A percentile compares a stretch with the other conserved stretches of the same genome.
These are phyloP conservation scores for Rhynchonycteris naso DNA, from an alignment of 2,797 vertebrate species.

Conservation along the genomic window DNA sequence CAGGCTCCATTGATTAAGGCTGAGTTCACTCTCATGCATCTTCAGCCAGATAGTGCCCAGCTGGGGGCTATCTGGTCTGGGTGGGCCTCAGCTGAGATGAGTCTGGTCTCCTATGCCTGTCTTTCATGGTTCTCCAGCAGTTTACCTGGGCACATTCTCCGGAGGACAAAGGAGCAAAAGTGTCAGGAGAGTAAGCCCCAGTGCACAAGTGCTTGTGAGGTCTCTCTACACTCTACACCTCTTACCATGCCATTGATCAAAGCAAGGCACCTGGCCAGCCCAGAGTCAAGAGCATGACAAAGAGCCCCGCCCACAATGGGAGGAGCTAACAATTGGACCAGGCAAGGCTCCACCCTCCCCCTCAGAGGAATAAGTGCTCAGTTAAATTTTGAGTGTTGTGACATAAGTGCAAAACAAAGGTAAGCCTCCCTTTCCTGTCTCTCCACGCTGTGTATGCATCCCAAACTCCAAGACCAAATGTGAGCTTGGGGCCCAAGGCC, in stretches of 20 bases:
- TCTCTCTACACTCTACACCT: not conserved
- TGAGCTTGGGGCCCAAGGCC: not conserved
- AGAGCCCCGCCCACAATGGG: not conserved
- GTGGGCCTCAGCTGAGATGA: not conserved
- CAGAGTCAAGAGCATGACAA: not conserved
- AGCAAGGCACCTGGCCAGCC: not conserved
- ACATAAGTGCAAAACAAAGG: not conserved
- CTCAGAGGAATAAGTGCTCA: not conserved
- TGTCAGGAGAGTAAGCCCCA: not conserved
- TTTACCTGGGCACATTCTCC: not conserved
- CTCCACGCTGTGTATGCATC: not conserved
- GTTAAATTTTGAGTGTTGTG: not conserved
- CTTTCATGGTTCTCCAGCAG: not conserved
- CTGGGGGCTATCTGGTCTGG: not conserved
- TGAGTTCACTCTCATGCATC: not conserved
- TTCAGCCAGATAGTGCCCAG: not conserved
- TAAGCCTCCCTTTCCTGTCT: not conserved
- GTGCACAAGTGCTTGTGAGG: not conserved
- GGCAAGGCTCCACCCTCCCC: not conserved
- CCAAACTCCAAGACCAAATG: not conserved
- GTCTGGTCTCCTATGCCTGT: not conserved
- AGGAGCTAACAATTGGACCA: not conserved
- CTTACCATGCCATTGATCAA: not conserved
- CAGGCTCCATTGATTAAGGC: not conserved
- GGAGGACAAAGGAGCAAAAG: not conserved